Evolutionary conservation across 1,140 invertebrate species (phyloP), one percentile per base, ranked within the genome.

Genomic region (Teleogryllus occipitalis): DNA sequence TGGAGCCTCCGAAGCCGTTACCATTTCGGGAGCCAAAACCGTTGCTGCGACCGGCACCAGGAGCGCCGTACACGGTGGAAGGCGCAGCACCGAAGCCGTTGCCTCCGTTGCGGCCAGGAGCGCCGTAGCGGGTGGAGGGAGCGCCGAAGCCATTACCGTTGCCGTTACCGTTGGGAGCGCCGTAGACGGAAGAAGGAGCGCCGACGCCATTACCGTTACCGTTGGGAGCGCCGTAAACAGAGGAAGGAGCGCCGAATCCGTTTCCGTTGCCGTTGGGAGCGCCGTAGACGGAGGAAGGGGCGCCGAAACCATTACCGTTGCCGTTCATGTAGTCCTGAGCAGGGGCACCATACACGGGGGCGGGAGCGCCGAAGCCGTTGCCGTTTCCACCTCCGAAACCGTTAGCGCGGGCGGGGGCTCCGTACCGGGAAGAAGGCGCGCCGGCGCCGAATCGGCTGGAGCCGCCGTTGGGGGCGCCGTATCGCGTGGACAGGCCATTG

Each of bases 231-330:
- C 79, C 81, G 76, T 77, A 74, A 18, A 74, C 39, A 46, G n/a
- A 27, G 7, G 79, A 75, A 74, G 79, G 79, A 73, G 73, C 48
- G 12, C 72, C 48, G 77, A n/a, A 65, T n/a, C 79, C 48, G 47
- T 39, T 22, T 48, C 76, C 49, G 7, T 47, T 79, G 7, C 21
- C 74, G 10, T 80, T 74, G 10, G 80, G 80, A 54, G 81, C 81
- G 22, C 76, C 81, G 39, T 81, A 81, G 46, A 80, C 79, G n/a
- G 79, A 7, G 15, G 79, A 80, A 15, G 76, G 77, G 39, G 75
- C 48, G 47, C 46, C 22, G 22, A 49, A 74, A 22, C 78, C 78
- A 0, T 47, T 65, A 14, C 75, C 54, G 54, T 65, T 65, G 47
- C 14, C 15, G 27, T 47, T 72, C 8, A n/a, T 22, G 21, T 39